Base-by-base conservation (phyloP, 2,888 invertebrate genomes). In the Tineola bisselliella region DNA sequence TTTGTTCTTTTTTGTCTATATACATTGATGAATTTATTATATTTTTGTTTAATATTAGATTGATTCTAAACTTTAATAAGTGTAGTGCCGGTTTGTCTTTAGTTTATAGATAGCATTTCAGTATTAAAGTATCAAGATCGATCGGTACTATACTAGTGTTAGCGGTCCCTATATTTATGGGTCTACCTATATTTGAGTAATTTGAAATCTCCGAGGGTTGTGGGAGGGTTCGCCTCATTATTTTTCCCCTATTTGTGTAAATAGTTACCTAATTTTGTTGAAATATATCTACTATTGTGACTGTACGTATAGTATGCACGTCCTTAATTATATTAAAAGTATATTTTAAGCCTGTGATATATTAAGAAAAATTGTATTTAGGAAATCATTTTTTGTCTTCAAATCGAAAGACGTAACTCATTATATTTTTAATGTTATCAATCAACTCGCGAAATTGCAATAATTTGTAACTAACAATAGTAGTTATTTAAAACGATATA, bases 331-430 rank as follows among this genome's bases (percentile, higher is more conserved):
- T 84, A 84, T 81, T 74, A 72, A 18, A 38, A 60, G 48, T 84
- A 83, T 86, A 78, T 77, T 84, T 84, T 86, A 86, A 86, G 86
- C 84, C 86, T 87, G 87, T 87, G 87, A 87, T 87, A 86, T 81
- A 77, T 82, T 71, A 83, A 81, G 79, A 79, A 77, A 60, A 77
- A 74, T 79, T 70, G 76, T 82, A 56, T 56, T 81, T 84, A 84
- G 79, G 71, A 71, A 73, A 69, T 38, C 38, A 10, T 38, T 6
- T 38, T 38, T 38, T 38, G 38, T 38, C 38, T 38, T 38, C n/a
- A 38, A 72, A 74, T 74, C 79, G 25, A 25, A 56, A 19, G 30
- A 19, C 25, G 8, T 56, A 52, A 15, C 4, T 15, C 11, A 18
- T 17, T 52, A 12, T 12, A 13, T 8, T 52, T 52, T 18, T 18